phyloP scores from a whole-genome alignment of 2,888 invertebrate genomes.

The Hermodice carunculata region DNA sequence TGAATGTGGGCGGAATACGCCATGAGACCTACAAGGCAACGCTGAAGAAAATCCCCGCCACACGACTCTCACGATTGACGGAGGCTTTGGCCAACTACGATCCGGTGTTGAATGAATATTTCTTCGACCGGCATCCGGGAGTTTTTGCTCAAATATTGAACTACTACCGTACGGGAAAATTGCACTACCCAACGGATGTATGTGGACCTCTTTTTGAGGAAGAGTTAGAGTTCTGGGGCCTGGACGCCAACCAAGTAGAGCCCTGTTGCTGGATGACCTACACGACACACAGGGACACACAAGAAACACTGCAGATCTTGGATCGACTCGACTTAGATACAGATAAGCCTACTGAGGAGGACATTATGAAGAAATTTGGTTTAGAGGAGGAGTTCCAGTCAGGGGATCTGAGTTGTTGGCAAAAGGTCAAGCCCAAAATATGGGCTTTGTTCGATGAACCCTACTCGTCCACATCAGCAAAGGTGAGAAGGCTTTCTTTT shows the following conservation, averaged over 20 bases:
- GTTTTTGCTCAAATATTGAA: constrained; percentile 95
- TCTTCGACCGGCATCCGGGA: constrained; percentile 95
- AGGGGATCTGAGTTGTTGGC: constrained; percentile 79
- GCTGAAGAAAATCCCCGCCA: constrained; percentile 97
- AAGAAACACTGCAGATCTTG: constrained; percentile 97
- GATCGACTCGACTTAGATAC: constrained; percentile 98
- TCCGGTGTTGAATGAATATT: constrained; percentile 98
- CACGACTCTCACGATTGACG: constrained; percentile 90
- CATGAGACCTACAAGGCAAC: constrained; percentile 83
- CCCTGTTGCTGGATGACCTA: constrained; percentile 99
- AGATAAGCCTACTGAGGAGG: constrained; percentile 96
- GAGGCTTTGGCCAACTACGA: constrained; percentile 99
- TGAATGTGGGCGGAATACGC: constrained; percentile 97
- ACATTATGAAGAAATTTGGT: constrained; percentile 95
- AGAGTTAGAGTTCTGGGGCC: constrained; percentile 93
- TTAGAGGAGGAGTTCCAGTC: constrained; percentile 71
- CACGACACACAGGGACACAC: constrained; percentile 89
- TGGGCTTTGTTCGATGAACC: constrained; percentile 99
- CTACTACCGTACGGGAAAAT: constrained; percentile 98
- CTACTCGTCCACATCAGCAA: constrained; percentile 96
- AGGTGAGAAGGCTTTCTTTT: too few relatives aligned
- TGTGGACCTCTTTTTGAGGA: constrained; percentile 99
- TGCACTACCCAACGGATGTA: constrained; percentile 99
- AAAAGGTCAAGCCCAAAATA: constrained; percentile 95
- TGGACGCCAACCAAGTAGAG: constrained; percentile 99